Evolutionary conservation across 1,140 invertebrate species (phyloP).

Genomic region (Battus philenor): DNA sequence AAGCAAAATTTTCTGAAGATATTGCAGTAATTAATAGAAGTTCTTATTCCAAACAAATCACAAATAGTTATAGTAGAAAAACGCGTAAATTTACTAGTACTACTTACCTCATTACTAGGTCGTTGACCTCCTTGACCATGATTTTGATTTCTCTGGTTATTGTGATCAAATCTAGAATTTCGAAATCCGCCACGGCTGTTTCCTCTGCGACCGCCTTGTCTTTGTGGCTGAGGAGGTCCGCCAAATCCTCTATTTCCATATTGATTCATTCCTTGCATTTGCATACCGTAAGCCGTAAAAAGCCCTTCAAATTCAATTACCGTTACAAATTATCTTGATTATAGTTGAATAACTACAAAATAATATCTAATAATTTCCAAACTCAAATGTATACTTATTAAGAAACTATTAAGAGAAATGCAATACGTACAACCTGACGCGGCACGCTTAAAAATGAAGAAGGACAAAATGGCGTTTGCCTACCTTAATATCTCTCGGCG

Average conservation of each 20-base stretch:
- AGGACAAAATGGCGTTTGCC: too few species aligned
- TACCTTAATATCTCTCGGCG: too few species aligned
- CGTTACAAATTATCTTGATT: too few species aligned
- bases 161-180: slow-evolving; percentile 60
- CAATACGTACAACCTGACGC: too few species aligned
- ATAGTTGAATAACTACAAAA: too few species aligned
- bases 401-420: too few species aligned
- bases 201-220: slow-evolving; percentile 57
- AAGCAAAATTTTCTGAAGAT: too few species aligned
- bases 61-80: neutral
- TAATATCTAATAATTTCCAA: too few species aligned
- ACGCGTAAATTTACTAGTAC: neutral
- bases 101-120: slow-evolving; percentile 52
- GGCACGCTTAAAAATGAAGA: too few species aligned
- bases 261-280: slow-evolving; percentile 68
- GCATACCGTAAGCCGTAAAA: slow-evolving; percentile 38
- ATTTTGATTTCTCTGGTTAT: slow-evolving; percentile 45
- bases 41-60: too few species aligned
- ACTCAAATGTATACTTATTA: too few species aligned
- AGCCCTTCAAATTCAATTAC: neutral
- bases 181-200: slow-evolving; percentile 50
- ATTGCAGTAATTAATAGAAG: too few species aligned
- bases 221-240: slow-evolving; percentile 64
- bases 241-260: slow-evolving; percentile 63
- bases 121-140: slow-evolving; percentile 62